A percentile compares a stretch with the other conserved stretches of the same genome.
Conservation (phyloP, 2,113 vertebrate genomes). For the Myotis yumanensis region DNA sequence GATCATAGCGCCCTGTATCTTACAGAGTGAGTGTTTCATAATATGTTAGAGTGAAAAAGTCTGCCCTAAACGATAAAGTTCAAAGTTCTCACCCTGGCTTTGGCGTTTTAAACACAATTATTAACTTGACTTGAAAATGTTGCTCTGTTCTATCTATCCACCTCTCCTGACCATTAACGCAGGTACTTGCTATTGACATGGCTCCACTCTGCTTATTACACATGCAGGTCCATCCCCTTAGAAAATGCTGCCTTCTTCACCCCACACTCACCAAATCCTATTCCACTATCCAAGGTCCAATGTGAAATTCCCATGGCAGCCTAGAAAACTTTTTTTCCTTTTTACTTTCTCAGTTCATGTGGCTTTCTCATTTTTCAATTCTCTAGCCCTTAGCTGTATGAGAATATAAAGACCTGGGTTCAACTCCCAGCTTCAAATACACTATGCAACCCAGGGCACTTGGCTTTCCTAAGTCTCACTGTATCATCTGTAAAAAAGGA, state of each 20-base stretch:
- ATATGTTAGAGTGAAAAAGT: background rate
- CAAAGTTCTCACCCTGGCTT: background rate
- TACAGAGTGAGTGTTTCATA: background rate
- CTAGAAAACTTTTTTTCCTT: background rate
- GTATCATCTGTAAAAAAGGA: background rate
- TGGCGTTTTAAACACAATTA: background rate
- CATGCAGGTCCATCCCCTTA: background rate
- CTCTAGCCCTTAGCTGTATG: background rate
- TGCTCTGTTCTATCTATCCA: background rate
- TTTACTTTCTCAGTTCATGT: background rate
- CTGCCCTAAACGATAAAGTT: background rate
- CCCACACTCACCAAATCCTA: background rate
- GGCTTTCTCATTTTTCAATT: background rate
- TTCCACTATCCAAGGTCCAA: background rate
- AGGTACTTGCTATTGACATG: background rate
- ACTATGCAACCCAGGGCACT: background rate
- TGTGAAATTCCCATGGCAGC: background rate
- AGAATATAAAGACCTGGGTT: background rate
- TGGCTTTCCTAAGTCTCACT: background rate
- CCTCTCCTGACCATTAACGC: background rate
- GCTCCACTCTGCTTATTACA: too few relatives aligned
- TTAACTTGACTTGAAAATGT: background rate
- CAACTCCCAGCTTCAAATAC: background rate
- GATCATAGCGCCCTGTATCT: background rate
- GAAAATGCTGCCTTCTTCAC: background rate